phyloP scores from a whole-genome alignment of 2,888 invertebrate genomes.

The Epistrophe eligans region DNA sequence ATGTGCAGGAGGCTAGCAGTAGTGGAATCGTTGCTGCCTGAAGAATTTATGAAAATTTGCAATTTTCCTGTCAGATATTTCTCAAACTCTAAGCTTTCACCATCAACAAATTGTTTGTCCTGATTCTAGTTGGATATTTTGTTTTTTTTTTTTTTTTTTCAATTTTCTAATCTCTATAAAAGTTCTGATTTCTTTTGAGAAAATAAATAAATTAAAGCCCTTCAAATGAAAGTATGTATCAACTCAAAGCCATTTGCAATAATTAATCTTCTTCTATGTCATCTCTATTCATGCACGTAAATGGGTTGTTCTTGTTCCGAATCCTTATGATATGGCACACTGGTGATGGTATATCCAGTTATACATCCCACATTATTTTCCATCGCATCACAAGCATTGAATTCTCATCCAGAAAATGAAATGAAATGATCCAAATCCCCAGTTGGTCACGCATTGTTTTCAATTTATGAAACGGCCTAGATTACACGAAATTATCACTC shows the following conservation, averaged over 20 bases:
- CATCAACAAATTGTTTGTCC: background rate
- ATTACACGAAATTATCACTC: conserved; percentile 74
- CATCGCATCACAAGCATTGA: background rate
- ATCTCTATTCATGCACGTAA: conserved; percentile 27
- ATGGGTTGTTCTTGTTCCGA: conserved; percentile 3
- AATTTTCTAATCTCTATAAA: background rate
- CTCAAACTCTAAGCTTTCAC: too few species aligned
- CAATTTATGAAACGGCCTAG: conserved; percentile 60
- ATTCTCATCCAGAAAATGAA: conserved; percentile 39
- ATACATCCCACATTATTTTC: background rate
- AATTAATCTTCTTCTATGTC: conserved; percentile 10
- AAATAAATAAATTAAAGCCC: background rate
- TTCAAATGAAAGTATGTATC: background rate
- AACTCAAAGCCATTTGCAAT: conserved; percentile 4
- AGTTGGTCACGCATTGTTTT: conserved; percentile 74
- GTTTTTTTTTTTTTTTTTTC: background rate
- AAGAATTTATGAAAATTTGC: too few species aligned
- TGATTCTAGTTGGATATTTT: background rate
- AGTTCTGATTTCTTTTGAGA: too few species aligned
- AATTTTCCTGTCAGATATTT: too few species aligned
- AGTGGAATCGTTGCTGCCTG: too few species aligned
- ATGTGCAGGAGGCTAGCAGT: too few species aligned
- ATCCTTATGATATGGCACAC: conserved; percentile 6
- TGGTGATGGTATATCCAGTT: too few species aligned
- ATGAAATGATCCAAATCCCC: conserved; percentile 51